Base-by-base conservation (phyloP, 2,797 vertebrate species). In the Leptatherina wallacei region DNA sequence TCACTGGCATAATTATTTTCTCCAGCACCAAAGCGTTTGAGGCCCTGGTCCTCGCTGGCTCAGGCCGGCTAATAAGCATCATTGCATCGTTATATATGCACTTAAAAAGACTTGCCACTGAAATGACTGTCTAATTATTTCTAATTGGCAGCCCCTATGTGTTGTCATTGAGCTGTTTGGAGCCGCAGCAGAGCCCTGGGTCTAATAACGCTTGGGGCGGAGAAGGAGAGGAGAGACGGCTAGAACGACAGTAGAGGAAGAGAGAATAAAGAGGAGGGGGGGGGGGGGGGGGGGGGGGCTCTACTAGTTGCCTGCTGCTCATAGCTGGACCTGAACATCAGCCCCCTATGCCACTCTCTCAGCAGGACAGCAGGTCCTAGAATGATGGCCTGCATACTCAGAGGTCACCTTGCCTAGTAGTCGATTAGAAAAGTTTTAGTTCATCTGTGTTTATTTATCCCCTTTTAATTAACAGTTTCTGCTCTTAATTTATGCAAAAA, bases 41-140 rank as follows among this genome's bases (percentile, higher is more conserved):
- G 96, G 95, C 83, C 83, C 88, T 95, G 92, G 84, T 95, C 83
- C 80, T 89, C 86, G 93, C 96, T 93, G 91, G 79, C 95, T 93
- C 89, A 94, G 94, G 96, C 95, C 95, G 91, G 93, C 96, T 99
- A 99, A 99, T 99, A 96, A 97, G 97, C 97, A 96, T 97, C 97
- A 95, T 96, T 95, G 96, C 96, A 95, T 97, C 95, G 95, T 98
- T 99, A 97, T 96, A 96, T 96, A 96, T 98, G 96, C 97, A 99
- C 97, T 98, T 99, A 98, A 98, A 99, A 99, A 96, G 97, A 97
- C 96, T 97, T 92, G 95, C 96, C 95, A 96, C 95, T 92, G 96
- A 97, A 98, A 97, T 97, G 96, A 97, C 96, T 97, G 96, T 96
- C 97, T 99, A 99, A 99, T 99, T 99, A 99, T 98, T 97, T 98